Base-by-base conservation (phyloP, 2,113 vertebrate genomes). In the Gymnogyps californianus region DNA sequence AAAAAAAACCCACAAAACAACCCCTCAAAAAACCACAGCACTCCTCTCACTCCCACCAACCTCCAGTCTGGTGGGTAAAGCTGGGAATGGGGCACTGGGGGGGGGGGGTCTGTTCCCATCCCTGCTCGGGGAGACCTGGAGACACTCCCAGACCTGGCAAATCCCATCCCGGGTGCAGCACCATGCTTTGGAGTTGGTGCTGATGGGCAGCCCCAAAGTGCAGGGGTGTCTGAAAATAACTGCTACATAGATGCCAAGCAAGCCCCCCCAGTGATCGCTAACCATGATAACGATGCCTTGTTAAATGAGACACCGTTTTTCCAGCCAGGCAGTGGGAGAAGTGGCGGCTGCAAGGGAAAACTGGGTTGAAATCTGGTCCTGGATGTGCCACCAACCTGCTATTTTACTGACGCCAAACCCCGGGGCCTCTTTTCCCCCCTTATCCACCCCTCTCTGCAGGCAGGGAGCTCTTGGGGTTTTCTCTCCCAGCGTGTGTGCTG, bases 151-250 rank as follows among this genome's bases (percentile, higher is more conserved):
- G 29, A 36, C 14, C 32, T 51, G 38, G n/a, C 52, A 57, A n/a
- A 32, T 58, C 61, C 26, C 22, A 8, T 36, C 8, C 24, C 0
- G 0, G 11, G 16, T n/a, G 49, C 20, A 40, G 67, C n/a, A 40
- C 16, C 0, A 0, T 47, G 34, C 32, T 75, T 8, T 51, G 57
- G 65, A 59, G 49, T 24, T 6, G 2, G n/a, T 5, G 29, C 52
- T 32, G 36, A 49, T 16, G 59, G 40, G 52, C 44, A 89, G 28
- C 24, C 51, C 22, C 25, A 21, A 0, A 5, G 6, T 36, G 9
- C n/a, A 22, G 40, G 10, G 18, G 8, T 36, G 15, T 54, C 52
- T 72, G 36, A 76, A 93, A 94, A 57, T 7, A 91, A 78, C 77
- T 9, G 25, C 9, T 32, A 8, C 1, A 0, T 0, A 57, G 26